Evolutionary conservation across 2,888 invertebrate genomes (phyloP).

Genomic region (Hipparchia semele): DNA sequence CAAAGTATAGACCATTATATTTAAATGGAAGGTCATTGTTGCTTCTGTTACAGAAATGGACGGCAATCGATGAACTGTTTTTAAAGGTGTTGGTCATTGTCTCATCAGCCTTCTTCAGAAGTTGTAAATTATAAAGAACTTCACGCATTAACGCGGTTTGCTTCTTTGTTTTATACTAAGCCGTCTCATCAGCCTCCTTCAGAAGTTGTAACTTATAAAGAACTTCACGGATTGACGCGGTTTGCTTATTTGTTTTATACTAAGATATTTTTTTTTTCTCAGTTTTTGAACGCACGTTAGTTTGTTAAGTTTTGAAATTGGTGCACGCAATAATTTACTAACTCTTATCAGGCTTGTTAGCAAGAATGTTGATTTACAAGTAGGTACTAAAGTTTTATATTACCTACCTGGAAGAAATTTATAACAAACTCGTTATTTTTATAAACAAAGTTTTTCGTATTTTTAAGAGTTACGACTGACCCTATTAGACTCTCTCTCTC

Average conservation of each 20-base stretch:
- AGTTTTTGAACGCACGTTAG: background rate
- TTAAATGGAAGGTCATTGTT: too few relatives aligned
- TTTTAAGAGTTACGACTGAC: conserved; percentile 12
- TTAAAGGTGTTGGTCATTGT: too few relatives aligned
- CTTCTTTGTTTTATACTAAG: background rate
- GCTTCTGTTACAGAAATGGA: too few relatives aligned
- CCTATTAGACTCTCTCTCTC: background rate
- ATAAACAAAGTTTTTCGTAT: background rate
- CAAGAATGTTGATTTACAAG: conserved; percentile 18
- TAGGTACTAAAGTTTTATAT: conserved; percentile 12
- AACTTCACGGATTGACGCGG: too few relatives aligned
- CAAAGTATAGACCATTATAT: too few relatives aligned
- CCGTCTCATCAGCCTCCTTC: too few relatives aligned
- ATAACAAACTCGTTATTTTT: background rate
- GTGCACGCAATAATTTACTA: conserved; percentile 12
- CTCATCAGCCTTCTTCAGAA: too few relatives aligned
- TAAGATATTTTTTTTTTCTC: background rate
- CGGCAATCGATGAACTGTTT: too few relatives aligned
- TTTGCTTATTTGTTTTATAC: background rate
- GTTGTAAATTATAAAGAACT: too few relatives aligned
- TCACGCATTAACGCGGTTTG: too few relatives aligned
- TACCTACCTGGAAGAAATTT: background rate
- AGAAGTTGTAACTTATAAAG: too few relatives aligned
- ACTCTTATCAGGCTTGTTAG: conserved; percentile 20
- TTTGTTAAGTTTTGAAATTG: background rate